phyloP scores from a whole-genome alignment of 2,888 invertebrate species.

The Drosophila nr. perissopoda region DNA sequence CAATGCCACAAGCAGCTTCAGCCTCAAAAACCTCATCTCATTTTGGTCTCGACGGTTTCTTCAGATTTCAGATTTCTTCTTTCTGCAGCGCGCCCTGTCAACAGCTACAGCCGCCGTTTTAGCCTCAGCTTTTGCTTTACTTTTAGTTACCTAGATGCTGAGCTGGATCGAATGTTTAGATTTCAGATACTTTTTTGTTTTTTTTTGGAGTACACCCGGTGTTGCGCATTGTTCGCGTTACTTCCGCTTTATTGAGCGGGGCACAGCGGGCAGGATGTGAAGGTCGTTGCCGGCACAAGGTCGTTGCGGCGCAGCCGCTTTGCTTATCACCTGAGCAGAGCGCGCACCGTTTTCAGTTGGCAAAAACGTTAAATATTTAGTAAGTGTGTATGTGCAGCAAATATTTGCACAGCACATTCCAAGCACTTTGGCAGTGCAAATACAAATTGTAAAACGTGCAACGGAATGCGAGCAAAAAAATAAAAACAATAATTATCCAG shows the following conservation, averaged over 20 bases:
- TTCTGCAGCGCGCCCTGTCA: slow-evolving; percentile 10
- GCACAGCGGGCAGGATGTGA: slow-evolving; percentile 62
- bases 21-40: slow-evolving; percentile 23
- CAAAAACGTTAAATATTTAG: slow-evolving; percentile 22
- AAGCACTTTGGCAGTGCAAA: slow-evolving; percentile 65
- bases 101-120: slow-evolving; percentile 8
- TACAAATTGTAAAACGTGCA: slow-evolving; percentile 57
- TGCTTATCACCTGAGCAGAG: slow-evolving; percentile 53
- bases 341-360: slow-evolving; percentile 38
- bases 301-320: slow-evolving; percentile 38
- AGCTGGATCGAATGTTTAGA: slow-evolving; percentile 24
- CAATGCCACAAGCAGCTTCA: slow-evolving; percentile 35
- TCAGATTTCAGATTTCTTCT: not conserved
- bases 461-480: slow-evolving; percentile 40
- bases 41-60: slow-evolving; percentile 10
- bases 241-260: slow-evolving; percentile 41
- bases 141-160: slow-evolving; percentile 36
- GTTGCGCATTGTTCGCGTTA: slow-evolving; percentile 41
- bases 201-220: slow-evolving; percentile 24
- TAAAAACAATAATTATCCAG: slow-evolving; percentile 1
- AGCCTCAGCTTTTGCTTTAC: slow-evolving; percentile 2
- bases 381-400: slow-evolving; percentile 49
- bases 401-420: slow-evolving; percentile 75
- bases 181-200: slow-evolving; percentile 31
- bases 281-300: slow-evolving; percentile 69